Base-by-base conservation (phyloP, 2,113 vertebrate genomes). In the Paracanthobrama guichenoti region DNA sequence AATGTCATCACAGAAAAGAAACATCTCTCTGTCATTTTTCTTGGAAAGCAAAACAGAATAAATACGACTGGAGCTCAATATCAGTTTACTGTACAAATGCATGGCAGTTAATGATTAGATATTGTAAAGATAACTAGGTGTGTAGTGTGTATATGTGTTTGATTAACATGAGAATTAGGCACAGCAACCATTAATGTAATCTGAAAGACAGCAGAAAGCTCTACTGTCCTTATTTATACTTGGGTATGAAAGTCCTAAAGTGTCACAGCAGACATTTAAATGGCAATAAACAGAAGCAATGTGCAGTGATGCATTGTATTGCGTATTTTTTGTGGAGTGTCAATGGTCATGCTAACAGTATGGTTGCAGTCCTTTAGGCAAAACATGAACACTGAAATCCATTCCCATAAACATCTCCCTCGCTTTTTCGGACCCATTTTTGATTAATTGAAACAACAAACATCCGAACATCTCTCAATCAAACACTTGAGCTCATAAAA, bases 231-330 rank as follows among this genome's bases (percentile, higher is more conserved):
- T 57, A 35, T 60, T 42, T 75, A 31, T 75, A 31, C 75, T 31
- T 42, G 13, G 8, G n/a, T 60, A 9, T 64, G 24, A 64, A 62
- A 60, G 31, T 71, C 26, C 28, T 71, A 42, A 81, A 71, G 48
- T 57, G 64, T 48, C 79, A 80, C 42, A 20, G 31, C 78, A 80
- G 79, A 35, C 12, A 5, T 78, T 78, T 78, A 59, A 59, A 78
- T 59, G 75, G 31, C 75, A 59, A 35, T 57, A 22, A 39, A 78
- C 50, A 75, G 16, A 80, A 80, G 60, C 60, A 28, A 50, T 80
- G 42, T 50, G 42, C 14, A 48, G 78, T 79, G 57, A 46, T 79
- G 42, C 14, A 80, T 28, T 80, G 24, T 66, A 20, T 66, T 50
- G 60, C 10, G 8, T 44, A 12, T 80, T 80, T n/a, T 64, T 24